Evolutionary conservation across 2,113 vertebrate genomes (phyloP).

Genomic region (Pelecanus crispus): DNA sequence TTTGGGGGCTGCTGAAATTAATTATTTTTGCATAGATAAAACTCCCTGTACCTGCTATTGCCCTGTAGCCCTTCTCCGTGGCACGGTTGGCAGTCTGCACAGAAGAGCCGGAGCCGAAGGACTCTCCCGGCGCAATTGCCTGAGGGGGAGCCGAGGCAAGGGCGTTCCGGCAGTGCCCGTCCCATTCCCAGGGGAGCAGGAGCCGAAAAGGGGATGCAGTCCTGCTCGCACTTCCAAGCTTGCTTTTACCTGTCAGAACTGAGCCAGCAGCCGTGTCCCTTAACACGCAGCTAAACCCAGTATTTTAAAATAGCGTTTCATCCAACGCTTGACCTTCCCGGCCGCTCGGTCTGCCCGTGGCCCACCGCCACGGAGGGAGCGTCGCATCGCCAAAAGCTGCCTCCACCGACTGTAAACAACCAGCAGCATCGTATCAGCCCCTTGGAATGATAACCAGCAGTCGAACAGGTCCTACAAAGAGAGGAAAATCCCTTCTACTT

Average conservation of each 20-base stretch:
- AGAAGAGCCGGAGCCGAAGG: not conserved
- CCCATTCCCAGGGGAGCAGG: not conserved
- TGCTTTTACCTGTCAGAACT: not conserved
- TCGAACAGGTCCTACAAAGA: not conserved
- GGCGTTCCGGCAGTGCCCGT: not conserved
- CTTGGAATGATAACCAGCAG: not conserved
- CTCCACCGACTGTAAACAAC: too few species aligned
- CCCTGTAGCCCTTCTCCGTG: not conserved
- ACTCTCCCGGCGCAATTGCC: not conserved
- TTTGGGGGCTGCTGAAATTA: not conserved
- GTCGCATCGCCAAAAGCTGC: not conserved
- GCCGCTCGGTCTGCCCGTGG: fast-evolving
- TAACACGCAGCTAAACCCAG: fast-evolving
- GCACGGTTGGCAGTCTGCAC: too few species aligned
- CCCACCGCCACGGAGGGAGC: not conserved
- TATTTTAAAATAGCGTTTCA: not conserved
- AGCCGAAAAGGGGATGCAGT: too few species aligned
- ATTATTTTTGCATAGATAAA: not conserved
- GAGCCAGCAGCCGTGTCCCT: not conserved
- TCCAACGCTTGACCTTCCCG: fast-evolving
- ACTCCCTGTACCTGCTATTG: not conserved
- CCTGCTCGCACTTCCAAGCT: not conserved
- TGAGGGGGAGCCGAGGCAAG: not conserved
- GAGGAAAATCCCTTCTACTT: not conserved
- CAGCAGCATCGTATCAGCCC: fast-evolving